Percentiles rank a stretch among this genome's conserved stretches.
These are phyloP conservation scores for Sabatieria punctata DNA, from an alignment of 2,888 invertebrate species.

Conservation along the genomic window DNA sequence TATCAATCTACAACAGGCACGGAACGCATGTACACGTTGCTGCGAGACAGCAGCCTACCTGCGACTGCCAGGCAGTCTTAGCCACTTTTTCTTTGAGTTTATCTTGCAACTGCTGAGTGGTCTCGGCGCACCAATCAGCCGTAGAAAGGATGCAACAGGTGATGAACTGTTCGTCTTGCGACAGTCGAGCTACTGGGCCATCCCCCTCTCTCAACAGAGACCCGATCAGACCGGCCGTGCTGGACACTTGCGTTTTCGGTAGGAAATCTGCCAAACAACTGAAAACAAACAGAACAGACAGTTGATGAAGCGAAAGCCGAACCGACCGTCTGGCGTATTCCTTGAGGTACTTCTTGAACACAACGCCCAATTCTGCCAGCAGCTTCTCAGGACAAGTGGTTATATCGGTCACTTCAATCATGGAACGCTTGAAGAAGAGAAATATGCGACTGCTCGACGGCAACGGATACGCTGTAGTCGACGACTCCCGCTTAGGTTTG, in stretches of 20 bases:
- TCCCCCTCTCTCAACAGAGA: conserved; percentile 72
- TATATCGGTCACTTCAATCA: conserved; percentile 85
- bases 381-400: conserved; percentile 54
- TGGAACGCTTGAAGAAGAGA: conserved; percentile 82
- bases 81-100: conserved; percentile 70
- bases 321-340: conserved; percentile 51
- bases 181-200: conserved; percentile 42
- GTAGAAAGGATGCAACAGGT: conserved; percentile 75
- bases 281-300: conserved; percentile 15
- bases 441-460: conserved; percentile 89
- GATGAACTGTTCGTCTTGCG: conserved; percentile 46
- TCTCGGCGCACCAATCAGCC: conserved; percentile 94
- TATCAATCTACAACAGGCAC: conserved; percentile 10
- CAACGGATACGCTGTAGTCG: conserved; percentile 46
- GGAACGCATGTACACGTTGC: not conserved
- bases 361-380: conserved; percentile 66
- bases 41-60: not conserved
- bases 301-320: not conserved
- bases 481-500: conserved; percentile 31
- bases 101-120: conserved; percentile 76
- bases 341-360: conserved; percentile 80
- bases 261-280: conserved; percentile 62
- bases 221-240: conserved; percentile 60
- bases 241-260: conserved; percentile 48
- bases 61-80: not conserved